phyloP scores from a whole-genome alignment of 2,888 invertebrate species.

The Agrilus mali region DNA sequence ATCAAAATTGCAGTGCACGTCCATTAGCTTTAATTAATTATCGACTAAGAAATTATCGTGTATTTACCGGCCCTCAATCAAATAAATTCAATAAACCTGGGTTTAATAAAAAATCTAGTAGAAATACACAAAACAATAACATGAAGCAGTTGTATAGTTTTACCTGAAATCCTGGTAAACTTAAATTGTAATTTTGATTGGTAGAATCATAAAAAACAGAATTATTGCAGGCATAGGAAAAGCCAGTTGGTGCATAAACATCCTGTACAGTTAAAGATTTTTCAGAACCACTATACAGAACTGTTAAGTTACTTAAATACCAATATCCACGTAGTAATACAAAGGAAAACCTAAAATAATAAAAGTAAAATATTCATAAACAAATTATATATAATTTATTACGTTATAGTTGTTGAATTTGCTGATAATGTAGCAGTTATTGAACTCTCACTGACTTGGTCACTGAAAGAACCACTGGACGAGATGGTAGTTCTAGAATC shows the following conservation, averaged over 20 bases:
- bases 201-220: constrained; percentile 21
- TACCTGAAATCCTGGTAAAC: constrained; percentile 35
- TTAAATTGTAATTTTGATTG: constrained; percentile 19
- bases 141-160: not conserved
- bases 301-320: constrained; percentile 29
- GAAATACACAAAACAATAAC: not conserved
- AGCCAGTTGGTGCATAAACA: constrained; percentile 34
- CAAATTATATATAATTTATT: not conserved
- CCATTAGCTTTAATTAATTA: too few relatives aligned
- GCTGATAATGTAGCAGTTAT: not conserved
- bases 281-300: constrained; percentile 1
- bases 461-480: too few relatives aligned
- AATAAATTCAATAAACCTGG: too few relatives aligned
- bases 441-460: too few relatives aligned
- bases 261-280: constrained; percentile 7
- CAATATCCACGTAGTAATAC: constrained; percentile 9
- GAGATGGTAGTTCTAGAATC: too few relatives aligned
- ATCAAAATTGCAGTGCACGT: too few relatives aligned
- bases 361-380: not conserved
- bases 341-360: constrained; percentile 5
- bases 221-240: constrained; percentile 41
- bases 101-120: not conserved
- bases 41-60: too few relatives aligned
- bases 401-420: not conserved
- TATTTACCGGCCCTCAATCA: too few relatives aligned